Conservation (phyloP, 2,888 invertebrate species). For the Hirtodrosophila trivittata region DNA sequence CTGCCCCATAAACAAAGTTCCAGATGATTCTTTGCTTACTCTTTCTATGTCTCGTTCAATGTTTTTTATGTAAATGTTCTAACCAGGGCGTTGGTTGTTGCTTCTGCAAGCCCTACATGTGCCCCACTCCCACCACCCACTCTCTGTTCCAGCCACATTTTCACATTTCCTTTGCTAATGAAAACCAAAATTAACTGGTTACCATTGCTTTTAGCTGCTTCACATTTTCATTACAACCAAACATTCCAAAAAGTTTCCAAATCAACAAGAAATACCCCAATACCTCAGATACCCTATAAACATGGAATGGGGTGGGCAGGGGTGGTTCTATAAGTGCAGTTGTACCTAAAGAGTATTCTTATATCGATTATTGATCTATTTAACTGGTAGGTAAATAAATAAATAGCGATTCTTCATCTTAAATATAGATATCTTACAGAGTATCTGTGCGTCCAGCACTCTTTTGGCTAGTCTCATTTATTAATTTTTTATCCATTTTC, state of each 20-base stretch:
- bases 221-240: constrained; percentile 12
- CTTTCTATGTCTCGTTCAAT: constrained; percentile 31
- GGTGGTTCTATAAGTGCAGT: too few species aligned
- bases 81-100: neutral
- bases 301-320: neutral
- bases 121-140: neutral
- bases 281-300: neutral
- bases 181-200: constrained; percentile 30
- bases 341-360: too few species aligned
- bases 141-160: neutral
- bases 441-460: too few species aligned
- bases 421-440: too few species aligned
- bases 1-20: constrained; percentile 37
- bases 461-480: too few species aligned
- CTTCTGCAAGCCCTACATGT: constrained; percentile 29
- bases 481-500: too few species aligned
- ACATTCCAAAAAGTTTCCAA: constrained; percentile 8
- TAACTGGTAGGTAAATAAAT: too few species aligned
- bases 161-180: constrained; percentile 10
- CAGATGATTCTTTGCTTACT: constrained; percentile 52
- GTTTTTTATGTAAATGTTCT: constrained; percentile 48
- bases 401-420: too few species aligned
- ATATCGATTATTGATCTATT: too few species aligned
- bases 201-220: constrained; percentile 6
- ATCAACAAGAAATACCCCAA: neutral